These are phyloP conservation scores for Eumerus sabulonum DNA, from an alignment of 2,888 invertebrate species.

Conservation along the genomic window DNA sequence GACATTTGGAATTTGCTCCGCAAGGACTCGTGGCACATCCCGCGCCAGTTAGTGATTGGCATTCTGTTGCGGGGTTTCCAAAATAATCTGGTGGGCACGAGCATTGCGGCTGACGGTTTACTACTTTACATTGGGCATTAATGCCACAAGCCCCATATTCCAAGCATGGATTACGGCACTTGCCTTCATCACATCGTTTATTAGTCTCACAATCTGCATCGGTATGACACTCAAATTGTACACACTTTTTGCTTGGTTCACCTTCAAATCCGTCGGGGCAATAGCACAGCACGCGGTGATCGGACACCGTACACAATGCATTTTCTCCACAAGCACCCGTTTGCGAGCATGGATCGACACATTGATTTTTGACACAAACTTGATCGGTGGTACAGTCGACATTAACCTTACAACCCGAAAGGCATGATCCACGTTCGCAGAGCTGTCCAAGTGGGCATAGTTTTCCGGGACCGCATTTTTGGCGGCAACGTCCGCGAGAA, in stretches of 20 bases:
- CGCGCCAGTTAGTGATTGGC: conserved; percentile 84
- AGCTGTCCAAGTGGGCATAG: conserved; percentile 87
- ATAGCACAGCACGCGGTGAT: conserved; percentile 90
- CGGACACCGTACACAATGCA: conserved; percentile 88
- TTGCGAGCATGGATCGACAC: conserved; percentile 85
- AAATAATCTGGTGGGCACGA: conserved; percentile 87
- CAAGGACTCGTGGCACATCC: conserved; percentile 91
- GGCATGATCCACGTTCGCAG: conserved; percentile 86
- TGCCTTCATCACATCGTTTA: conserved; percentile 86
- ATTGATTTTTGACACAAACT: conserved; percentile 85
- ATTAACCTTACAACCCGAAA: conserved; percentile 89
- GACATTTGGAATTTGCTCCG: conserved; percentile 90
- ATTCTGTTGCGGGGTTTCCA: conserved; percentile 85
- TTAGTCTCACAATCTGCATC: conserved; percentile 88
- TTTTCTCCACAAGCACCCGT: conserved; percentile 87
- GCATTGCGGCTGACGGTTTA: conserved; percentile 87
- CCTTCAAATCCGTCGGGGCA: conserved; percentile 93
- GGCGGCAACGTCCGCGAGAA: conserved; percentile 85
- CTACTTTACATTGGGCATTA: conserved; percentile 91
- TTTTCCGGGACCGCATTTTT: conserved; percentile 84
- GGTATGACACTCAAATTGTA: conserved; percentile 86
- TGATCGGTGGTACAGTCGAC: conserved; percentile 89
- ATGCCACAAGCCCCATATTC: conserved; percentile 88
- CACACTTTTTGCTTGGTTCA: conserved; percentile 87
- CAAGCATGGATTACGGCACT: conserved; percentile 91